These are phyloP conservation scores for Chrysogorgia sp. DNA, from an alignment of 92 coral and sea anemone genomes.

Conservation along the genomic window DNA sequence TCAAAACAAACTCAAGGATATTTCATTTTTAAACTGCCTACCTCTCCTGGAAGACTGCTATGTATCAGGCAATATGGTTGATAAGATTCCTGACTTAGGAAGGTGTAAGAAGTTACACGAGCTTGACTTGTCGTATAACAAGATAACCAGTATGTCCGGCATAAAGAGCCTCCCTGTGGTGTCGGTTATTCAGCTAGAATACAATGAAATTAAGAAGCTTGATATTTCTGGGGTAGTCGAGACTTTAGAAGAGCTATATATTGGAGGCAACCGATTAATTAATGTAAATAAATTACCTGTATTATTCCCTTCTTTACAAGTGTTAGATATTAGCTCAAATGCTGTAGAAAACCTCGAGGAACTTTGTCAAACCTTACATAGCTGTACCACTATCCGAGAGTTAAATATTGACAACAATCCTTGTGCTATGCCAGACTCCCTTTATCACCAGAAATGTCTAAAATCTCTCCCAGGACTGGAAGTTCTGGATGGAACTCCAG, in stretches of 20 bases:
- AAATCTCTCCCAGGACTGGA: conserved; percentile 32
- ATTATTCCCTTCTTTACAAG: conserved; percentile 81
- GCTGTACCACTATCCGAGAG: conserved; percentile 5
- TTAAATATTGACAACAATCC: conserved; percentile 20
- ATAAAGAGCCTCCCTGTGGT: conserved; percentile 60
- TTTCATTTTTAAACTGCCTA: conserved; percentile 82
- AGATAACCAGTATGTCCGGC: conserved; percentile 73
- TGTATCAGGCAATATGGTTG: conserved; percentile 75
- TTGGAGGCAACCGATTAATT: conserved; percentile 62
- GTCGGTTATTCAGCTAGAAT: conserved; percentile 39
- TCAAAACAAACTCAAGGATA: conserved; percentile 72
- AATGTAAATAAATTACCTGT: conserved; percentile 61
- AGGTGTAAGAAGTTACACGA: conserved; percentile 91
- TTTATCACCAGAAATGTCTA: conserved; percentile 10
- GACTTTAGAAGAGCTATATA: conserved; percentile 74
- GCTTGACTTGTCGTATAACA: conserved; percentile 84
- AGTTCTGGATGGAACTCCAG: conserved; percentile 44
- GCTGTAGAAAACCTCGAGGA: conserved; percentile 57
- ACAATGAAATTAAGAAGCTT: conserved; percentile 51
- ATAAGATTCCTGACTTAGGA: conserved; percentile 76
- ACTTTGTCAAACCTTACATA: conserved; percentile 7
- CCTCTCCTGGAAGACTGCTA: conserved; percentile 88
- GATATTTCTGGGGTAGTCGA: conserved; percentile 37
- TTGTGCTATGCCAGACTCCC: neutral
- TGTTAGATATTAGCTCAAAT: conserved; percentile 74